These are phyloP conservation scores for Cheilosia grossa DNA, from an alignment of 2,888 invertebrate genomes.

Conservation along the genomic window DNA sequence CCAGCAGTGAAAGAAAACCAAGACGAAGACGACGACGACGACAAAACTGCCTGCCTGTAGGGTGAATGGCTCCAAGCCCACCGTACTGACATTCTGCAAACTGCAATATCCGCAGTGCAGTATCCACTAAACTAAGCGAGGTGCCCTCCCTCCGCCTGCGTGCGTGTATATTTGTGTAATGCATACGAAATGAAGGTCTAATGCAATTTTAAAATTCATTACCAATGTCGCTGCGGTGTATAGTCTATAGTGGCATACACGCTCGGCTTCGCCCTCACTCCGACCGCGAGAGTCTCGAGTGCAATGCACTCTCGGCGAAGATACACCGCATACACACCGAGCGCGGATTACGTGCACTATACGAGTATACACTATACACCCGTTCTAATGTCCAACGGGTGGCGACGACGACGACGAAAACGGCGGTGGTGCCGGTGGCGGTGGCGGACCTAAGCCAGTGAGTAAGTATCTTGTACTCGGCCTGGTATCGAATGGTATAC, in stretches of 20 bases:
- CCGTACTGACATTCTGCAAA: conserved; percentile 38
- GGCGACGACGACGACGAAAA: conserved; percentile 1
- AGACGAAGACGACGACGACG: conserved; percentile 30
- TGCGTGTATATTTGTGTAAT: conserved; percentile 56
- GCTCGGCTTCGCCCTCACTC: conserved; percentile 28
- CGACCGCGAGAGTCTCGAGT: conserved; percentile 35
- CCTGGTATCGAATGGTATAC: conserved; percentile 45
- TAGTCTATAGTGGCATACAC: conserved; percentile 9
- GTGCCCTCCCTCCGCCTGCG: conserved; percentile 3
- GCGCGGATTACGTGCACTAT: conserved; percentile 56
- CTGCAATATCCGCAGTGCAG: conserved; percentile 39
- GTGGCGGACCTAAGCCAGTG: conserved; percentile 39
- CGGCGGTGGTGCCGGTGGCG: neutral
- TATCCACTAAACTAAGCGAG: neutral
- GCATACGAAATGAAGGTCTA: conserved; percentile 73
- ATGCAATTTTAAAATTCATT: conserved; percentile 73
- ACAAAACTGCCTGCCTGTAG: conserved; percentile 59
- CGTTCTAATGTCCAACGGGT: conserved; percentile 68
- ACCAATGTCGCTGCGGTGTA: conserved; percentile 60
- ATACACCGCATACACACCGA: conserved; percentile 36
- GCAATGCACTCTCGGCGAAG: conserved; percentile 60
- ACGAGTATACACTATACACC: conserved; percentile 58
- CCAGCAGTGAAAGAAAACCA: conserved; percentile 27
- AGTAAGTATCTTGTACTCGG: conserved; percentile 64
- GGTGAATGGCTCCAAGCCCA: conserved; percentile 66